Conservation (phyloP, 1,140 invertebrate genomes). For the Callitettix versicolor region DNA sequence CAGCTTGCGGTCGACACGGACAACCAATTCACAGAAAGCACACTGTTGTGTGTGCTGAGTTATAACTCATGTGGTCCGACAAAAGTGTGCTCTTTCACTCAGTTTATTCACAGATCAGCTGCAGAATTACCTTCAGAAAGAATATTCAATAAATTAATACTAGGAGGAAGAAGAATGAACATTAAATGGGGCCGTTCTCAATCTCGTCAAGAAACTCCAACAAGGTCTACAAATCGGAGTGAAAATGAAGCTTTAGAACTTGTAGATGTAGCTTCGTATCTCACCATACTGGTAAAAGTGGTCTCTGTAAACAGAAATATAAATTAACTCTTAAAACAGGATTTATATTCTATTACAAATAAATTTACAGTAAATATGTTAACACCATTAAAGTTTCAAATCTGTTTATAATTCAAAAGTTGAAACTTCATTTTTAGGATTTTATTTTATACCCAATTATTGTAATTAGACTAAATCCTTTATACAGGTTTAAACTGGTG, state of each 20-base stretch:
- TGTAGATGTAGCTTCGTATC: conserved; percentile 87
- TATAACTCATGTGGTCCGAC: conserved; percentile 80
- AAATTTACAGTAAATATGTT: too few relatives aligned
- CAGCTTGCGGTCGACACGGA: too few relatives aligned
- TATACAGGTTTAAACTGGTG: too few relatives aligned
- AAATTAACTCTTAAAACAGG: too few relatives aligned
- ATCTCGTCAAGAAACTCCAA: conserved; percentile 38
- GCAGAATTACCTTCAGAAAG: conserved; percentile 92
- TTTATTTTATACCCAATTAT: too few relatives aligned
- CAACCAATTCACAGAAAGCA: too few relatives aligned
- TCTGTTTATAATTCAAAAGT: too few relatives aligned
- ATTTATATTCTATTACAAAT: too few relatives aligned
- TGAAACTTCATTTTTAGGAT: too few relatives aligned
- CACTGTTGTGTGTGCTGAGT: too few relatives aligned
- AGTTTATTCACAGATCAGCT: conserved; percentile 80
- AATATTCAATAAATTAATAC: conserved; percentile 90
- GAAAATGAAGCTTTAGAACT: conserved; percentile 53
- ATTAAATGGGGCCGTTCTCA: conserved; percentile 96
- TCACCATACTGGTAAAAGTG: conserved; percentile 99
- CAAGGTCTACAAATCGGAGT: conserved; percentile 32
- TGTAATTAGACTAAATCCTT: too few relatives aligned
- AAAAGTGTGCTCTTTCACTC: conserved; percentile 97
- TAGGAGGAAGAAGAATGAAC: conserved; percentile 74
- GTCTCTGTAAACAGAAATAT: conserved; percentile 43
- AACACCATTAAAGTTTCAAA: too few relatives aligned